A percentile compares a stretch with the other conserved stretches of the same genome.
phyloP scores from a whole-genome alignment of 2,888 invertebrate species.

The Erynnis tages region DNA sequence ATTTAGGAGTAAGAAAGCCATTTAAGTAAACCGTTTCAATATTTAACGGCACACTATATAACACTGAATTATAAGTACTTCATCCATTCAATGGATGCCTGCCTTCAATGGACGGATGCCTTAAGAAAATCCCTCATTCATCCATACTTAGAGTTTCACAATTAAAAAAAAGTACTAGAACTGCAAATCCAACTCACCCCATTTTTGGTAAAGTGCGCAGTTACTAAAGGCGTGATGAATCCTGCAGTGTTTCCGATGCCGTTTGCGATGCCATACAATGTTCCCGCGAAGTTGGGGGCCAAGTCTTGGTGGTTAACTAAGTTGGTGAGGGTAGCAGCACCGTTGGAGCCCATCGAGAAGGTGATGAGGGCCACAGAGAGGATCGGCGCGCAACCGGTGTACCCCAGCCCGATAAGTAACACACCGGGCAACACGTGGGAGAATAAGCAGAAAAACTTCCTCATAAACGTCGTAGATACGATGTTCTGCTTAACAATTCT shows the following conservation, averaged over 20 bases:
- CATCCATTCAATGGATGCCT: too few relatives aligned
- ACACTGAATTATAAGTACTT: too few relatives aligned
- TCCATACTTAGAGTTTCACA: too few relatives aligned
- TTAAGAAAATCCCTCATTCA: conserved; percentile 43
- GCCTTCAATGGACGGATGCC: too few relatives aligned
- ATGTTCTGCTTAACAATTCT: conserved; percentile 75
- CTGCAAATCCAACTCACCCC: conserved; percentile 60
- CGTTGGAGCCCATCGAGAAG: conserved; percentile 85
- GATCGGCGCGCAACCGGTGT: conserved; percentile 83
- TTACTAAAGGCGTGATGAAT: conserved; percentile 86
- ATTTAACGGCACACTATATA: too few relatives aligned
- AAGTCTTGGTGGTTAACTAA: conserved; percentile 86
- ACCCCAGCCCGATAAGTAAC: conserved; percentile 78
- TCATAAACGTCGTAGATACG: conserved; percentile 77
- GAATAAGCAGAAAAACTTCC: conserved; percentile 85
- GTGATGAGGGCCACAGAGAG: conserved; percentile 85
- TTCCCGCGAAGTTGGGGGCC: conserved; percentile 89
- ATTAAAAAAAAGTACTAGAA: background rate
- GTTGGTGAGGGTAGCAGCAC: conserved; percentile 83
- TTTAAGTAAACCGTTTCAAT: too few relatives aligned
- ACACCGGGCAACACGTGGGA: conserved; percentile 81
- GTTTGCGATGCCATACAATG: conserved; percentile 88
- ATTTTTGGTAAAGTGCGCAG: conserved; percentile 83
- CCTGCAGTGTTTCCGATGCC: conserved; percentile 87
- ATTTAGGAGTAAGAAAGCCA: too few relatives aligned